Base-by-base conservation (phyloP, 2,888 invertebrate genomes). In the Phoronis australis region DNA sequence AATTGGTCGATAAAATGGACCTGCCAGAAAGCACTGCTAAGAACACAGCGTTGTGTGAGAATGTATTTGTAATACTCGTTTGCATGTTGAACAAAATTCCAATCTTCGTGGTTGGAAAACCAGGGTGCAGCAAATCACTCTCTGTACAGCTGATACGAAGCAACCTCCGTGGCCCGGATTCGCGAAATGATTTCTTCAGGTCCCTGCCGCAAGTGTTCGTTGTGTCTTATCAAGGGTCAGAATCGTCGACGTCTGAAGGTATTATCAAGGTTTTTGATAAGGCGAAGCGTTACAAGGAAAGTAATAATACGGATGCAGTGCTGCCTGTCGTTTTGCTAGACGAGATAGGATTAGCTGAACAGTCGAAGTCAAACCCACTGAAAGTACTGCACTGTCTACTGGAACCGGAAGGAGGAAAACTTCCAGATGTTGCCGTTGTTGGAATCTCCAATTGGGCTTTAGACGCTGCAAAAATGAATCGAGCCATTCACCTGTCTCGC, bases 391-490 rank as follows among this genome's bases (percentile, higher is more conserved):
- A 67, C 46, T 56, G 52, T 42, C 42, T 66, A 1, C 44, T 67
- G 3, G 67, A 67, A 52, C 64, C 60, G 26, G 56, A 54, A 22
- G 55, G 50, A 18, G 37, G 49, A 38, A 49, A 46, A n/a, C 44
- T 42, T 5, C 61, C 61, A 31, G 53, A 62, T 57, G 62, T 66
- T 21, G 60, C 65, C 9, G 65, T 66, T n/a, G 62, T 64, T 24
- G 64, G 64, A 6, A 62, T 64, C 26, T 64, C 64, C 18, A 64
- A 64, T 37, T 64, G 64, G 64, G 58, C 62, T 20, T 46, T 68
- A 6, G 66, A 68, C 59, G 61, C 66, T 6, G 65, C 68, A 6
- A 68, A 68, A 54, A 68, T 66, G 66, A 68, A 68, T 42, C 48
- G 68, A 53, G 68, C 61, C 35, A 60, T 66, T 18, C 64, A 62